phyloP scores from a whole-genome alignment of 92 coral and sea anemone species.

The Metridium senile region DNA sequence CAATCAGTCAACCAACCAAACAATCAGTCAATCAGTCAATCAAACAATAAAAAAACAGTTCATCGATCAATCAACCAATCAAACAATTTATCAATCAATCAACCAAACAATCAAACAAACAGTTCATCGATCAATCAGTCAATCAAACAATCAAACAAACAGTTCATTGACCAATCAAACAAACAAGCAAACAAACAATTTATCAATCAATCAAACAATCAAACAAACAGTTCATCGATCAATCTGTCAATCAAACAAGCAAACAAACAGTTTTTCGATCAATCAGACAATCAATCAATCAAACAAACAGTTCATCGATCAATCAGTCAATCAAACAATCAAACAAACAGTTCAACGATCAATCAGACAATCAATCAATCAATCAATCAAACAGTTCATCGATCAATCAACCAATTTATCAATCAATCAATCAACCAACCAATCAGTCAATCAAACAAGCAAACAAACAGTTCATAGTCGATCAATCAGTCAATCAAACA shows the following conservation, averaged over 20 bases:
- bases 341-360: neutral
- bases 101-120: neutral
- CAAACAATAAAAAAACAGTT: too few relatives aligned
- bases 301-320: neutral
- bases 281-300: neutral
- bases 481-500: neutral
- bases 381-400: neutral
- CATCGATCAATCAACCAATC: neutral
- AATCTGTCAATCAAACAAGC: too few relatives aligned
- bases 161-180: neutral
- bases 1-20: neutral
- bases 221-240: neutral
- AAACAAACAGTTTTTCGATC: neutral
- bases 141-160: neutral
- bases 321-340: neutral
- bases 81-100: neutral
- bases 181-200: neutral
- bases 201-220: neutral
- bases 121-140: neutral
- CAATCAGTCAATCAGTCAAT: neutral
- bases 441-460: neutral
- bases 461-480: neutral
- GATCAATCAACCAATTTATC: neutral
- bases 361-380: neutral
- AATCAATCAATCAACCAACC: neutral